Conservation (phyloP, 2,797 vertebrate species). For the Eupleurogrammus muticus region DNA sequence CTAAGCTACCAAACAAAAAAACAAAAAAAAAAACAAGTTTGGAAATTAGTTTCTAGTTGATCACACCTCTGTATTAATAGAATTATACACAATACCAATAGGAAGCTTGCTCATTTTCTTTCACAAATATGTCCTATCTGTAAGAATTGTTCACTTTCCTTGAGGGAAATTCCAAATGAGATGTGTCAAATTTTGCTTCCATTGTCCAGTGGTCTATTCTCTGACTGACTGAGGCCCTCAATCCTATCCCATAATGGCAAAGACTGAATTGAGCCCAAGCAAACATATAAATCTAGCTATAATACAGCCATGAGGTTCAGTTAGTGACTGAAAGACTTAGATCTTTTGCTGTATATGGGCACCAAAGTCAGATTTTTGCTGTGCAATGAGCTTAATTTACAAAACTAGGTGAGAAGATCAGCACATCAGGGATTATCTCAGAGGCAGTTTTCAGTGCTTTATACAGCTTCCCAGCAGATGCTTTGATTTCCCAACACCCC, state of each 20-base stretch:
- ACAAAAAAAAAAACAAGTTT: too few relatives aligned
- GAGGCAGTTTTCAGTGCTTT: conserved; percentile 43
- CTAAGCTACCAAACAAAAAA: not conserved
- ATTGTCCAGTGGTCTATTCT: too few relatives aligned
- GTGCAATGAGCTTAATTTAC: conserved; percentile 51
- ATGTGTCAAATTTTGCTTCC: too few relatives aligned
- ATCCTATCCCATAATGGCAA: conserved; percentile 7
- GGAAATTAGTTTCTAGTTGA: too few relatives aligned
- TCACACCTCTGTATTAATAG: too few relatives aligned
- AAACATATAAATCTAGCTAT: conserved; percentile 23
- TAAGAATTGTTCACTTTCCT: too few relatives aligned
- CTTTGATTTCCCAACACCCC: conserved; percentile 21
- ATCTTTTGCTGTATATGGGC: conserved; percentile 29
- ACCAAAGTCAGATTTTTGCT: conserved; percentile 24
- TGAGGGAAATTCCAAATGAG: too few relatives aligned
- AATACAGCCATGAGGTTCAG: conserved; percentile 41
- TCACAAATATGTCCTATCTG: too few relatives aligned
- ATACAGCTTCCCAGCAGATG: conserved; percentile 32
- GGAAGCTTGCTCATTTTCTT: too few relatives aligned
- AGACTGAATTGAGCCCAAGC: conserved; percentile 16
- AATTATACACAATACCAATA: too few relatives aligned
- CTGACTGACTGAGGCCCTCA: not conserved
- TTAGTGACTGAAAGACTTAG: conserved; percentile 30
- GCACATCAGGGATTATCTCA: conserved; percentile 61
- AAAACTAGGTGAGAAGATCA: conserved; percentile 59